These are phyloP conservation scores for Morone chrysops DNA, from an alignment of 2,113 vertebrate genomes.

Conservation along the genomic window DNA sequence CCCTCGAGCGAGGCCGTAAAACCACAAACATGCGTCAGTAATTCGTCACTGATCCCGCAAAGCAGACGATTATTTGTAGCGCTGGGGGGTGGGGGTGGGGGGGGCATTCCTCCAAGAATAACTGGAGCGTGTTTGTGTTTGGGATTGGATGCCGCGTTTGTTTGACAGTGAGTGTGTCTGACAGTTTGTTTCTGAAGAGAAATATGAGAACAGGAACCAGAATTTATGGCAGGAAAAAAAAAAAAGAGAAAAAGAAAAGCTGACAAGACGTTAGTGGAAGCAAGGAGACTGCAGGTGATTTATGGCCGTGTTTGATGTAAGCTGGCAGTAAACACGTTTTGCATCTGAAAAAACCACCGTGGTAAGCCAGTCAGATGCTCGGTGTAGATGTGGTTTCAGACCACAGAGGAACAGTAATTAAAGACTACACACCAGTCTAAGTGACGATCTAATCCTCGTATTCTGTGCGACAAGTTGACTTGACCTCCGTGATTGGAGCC, in stretches of 20 bases:
- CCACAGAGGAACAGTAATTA: slow-evolving; percentile 42
- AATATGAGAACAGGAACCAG: neutral
- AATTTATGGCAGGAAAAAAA: neutral
- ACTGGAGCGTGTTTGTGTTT: slow-evolving; percentile 65
- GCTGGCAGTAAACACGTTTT: slow-evolving; percentile 29
- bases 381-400: slow-evolving; percentile 30
- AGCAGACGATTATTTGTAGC: slow-evolving; percentile 76
- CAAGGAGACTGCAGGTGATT: slow-evolving; percentile 18
- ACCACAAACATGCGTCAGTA: slow-evolving; percentile 79
- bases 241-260: neutral
- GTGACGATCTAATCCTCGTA: slow-evolving; percentile 19
- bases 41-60: slow-evolving; percentile 77
- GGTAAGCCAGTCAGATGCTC: slow-evolving; percentile 16
- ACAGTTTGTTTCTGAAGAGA: slow-evolving; percentile 19
- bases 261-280: neutral
- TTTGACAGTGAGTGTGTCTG: neutral
- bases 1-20: slow-evolving; percentile 68
- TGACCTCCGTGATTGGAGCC: neutral
- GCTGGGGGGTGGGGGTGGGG: neutral
- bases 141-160: slow-evolving; percentile 26
- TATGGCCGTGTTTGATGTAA: slow-evolving; percentile 16
- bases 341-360: neutral
- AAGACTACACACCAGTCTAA: neutral
- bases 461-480: neutral
- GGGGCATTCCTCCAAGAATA: slow-evolving; percentile 73